Conservation (phyloP, 2,797 vertebrate species). For the Pseudochromis fuscus region DNA sequence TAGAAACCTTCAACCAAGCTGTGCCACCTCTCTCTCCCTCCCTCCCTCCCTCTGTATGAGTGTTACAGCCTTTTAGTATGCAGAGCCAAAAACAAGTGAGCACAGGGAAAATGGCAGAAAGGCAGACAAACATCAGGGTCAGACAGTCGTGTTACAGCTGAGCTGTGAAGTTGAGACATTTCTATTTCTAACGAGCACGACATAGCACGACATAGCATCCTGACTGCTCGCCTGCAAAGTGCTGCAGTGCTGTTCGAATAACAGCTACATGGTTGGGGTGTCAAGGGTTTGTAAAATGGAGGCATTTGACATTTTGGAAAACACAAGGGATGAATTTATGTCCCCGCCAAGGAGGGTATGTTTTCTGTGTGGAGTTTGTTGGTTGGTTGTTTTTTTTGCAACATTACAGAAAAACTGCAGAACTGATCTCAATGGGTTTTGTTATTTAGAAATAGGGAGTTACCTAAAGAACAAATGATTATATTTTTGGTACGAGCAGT, state of each 20-base stretch:
- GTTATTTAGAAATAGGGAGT: no score
- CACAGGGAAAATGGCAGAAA: constrained; percentile 9
- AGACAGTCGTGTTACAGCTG: constrained; percentile 7
- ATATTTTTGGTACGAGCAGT: no score
- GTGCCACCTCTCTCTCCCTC: constrained; percentile 40
- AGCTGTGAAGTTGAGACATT: constrained; percentile 23
- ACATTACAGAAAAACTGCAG: no score
- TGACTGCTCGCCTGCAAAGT: constrained; percentile 1
- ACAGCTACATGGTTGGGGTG: not conserved
- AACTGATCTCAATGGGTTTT: no score
- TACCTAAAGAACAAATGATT: no score
- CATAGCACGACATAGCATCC: constrained; percentile 27
- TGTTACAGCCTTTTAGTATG: constrained; percentile 5
- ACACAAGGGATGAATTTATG: not conserved
- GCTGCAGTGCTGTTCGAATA: not conserved
- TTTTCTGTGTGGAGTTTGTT: no score
- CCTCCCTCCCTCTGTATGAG: constrained; percentile 7
- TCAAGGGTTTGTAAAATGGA: not conserved
- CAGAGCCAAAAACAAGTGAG: constrained; percentile 9
- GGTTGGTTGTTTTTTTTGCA: no score
- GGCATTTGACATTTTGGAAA: not conserved
- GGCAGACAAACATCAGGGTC: constrained; percentile 29
- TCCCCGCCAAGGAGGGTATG: no score
- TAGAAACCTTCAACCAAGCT: constrained; percentile 34
- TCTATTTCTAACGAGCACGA: constrained; percentile 1